phyloP scores from a whole-genome alignment of 2,113 vertebrate genomes.

The Chamaetylas fuelleborni region DNA sequence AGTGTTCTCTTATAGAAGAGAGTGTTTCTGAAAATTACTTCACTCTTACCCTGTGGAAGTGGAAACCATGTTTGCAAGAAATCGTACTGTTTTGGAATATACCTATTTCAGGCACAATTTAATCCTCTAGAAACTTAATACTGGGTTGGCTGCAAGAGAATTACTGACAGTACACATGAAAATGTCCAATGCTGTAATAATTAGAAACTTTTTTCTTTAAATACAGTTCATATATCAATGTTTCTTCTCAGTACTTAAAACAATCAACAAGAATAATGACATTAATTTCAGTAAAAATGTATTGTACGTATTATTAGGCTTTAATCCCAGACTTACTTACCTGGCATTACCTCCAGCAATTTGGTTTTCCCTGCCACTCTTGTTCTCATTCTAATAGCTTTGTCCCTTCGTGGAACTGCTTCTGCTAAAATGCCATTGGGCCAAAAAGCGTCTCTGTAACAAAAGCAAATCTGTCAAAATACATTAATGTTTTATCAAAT shows the following conservation, averaged over 20 bases:
- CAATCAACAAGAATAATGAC: background rate
- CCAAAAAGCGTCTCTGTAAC: conserved; percentile 93
- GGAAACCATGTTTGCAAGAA: background rate
- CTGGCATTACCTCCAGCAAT: conserved; percentile 96
- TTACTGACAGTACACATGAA: background rate
- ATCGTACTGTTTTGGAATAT: background rate
- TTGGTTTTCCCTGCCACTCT: conserved; percentile 95
- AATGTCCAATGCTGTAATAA: background rate
- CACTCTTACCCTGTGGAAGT: background rate
- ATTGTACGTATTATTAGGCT: background rate
- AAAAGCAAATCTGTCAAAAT: conserved; percentile 46
- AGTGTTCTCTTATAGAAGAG: background rate
- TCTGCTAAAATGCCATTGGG: conserved; percentile 97
- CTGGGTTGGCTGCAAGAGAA: background rate
- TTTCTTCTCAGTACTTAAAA: background rate
- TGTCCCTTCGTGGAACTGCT: conserved; percentile 86
- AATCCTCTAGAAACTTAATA: background rate
- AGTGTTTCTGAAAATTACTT: background rate
- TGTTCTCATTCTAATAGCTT: conserved; percentile 93
- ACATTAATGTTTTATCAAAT: background rate
- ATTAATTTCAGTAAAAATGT: background rate
- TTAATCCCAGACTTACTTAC: conserved; percentile 64
- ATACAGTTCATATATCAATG: background rate
- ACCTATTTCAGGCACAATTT: background rate
- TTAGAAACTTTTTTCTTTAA: background rate